Conservation (phyloP, 2,797 vertebrate genomes). For the Peromyscus attwateri region DNA sequence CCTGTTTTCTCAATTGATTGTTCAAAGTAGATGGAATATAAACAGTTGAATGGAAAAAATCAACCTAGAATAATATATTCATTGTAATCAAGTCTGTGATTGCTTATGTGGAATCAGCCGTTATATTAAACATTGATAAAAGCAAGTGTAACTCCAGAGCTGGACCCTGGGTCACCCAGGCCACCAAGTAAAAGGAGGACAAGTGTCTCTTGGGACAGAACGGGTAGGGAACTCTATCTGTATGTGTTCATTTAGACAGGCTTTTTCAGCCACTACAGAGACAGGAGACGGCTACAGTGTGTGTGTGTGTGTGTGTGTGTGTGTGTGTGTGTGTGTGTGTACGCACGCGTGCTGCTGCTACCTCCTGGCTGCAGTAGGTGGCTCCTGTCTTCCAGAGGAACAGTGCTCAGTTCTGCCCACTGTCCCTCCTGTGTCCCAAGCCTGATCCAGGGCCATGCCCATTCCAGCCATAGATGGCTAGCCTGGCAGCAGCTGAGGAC, state of each 20-base stretch:
- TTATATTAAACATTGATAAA: constrained; percentile 73
- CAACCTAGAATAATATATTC: constrained; percentile 87
- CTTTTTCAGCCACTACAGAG: constrained; percentile 10
- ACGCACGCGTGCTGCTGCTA: neutral
- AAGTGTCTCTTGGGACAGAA: constrained; percentile 42
- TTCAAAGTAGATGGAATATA: constrained; percentile 85
- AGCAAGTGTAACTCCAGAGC: constrained; percentile 61
- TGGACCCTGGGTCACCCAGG: constrained; percentile 39
- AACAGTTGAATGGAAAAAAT: constrained; percentile 84
- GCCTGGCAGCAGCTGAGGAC: neutral
- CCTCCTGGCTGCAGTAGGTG: neutral
- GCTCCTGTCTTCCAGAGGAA: constrained; percentile 11
- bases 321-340: no score
- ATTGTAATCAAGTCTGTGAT: constrained; percentile 87
- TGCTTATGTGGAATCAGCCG: constrained; percentile 85
- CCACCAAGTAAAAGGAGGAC: constrained; percentile 54
- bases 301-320: no score
- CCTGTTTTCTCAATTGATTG: constrained; percentile 81
- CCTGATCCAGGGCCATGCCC: neutral
- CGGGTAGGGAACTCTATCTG: neutral
- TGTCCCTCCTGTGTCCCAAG: neutral
- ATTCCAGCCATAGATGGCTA: neutral
- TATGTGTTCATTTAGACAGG: constrained; percentile 36
- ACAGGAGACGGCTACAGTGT: neutral
- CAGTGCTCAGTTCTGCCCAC: neutral